Evolutionary conservation across 30 jellyfish, hydroid and myxozoan genomes (phyloP).

Genomic region (Turritopsis dohrnii): DNA sequence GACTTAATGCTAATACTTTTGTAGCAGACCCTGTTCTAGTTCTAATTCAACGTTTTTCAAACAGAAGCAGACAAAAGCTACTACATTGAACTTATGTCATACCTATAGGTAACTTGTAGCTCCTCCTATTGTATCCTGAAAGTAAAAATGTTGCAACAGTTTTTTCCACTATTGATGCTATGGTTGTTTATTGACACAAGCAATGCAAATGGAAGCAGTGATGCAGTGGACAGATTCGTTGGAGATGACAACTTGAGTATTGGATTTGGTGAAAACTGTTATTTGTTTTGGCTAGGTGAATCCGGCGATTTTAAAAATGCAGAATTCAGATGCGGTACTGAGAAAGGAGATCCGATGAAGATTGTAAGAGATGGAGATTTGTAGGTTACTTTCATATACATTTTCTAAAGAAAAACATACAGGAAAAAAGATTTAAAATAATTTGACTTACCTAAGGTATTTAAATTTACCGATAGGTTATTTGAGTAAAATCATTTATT

Average conservation of each 20-base stretch:
- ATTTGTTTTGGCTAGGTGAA: not conserved
- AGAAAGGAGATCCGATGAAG: constrained; percentile 15
- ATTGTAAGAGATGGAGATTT: not conserved
- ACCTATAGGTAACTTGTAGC: no score
- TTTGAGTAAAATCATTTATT: no score
- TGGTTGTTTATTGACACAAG: not conserved
- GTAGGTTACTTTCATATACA: not conserved
- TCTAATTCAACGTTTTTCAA: no score
- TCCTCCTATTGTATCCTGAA: no score
- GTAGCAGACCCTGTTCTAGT: no score
- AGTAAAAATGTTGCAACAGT: not conserved
- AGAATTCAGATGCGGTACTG: constrained; percentile 2
- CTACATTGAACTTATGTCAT: no score
- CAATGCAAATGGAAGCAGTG: not conserved
- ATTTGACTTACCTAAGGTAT: no score
- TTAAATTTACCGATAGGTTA: no score
- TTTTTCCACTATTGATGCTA: not conserved
- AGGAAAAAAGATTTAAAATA: no score
- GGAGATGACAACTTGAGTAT: not conserved
- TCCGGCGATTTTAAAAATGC: not conserved
- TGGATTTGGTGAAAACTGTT: constrained; percentile 5
- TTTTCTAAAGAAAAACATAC: no score
- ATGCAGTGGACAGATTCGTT: not conserved
- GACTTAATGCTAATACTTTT: no score
- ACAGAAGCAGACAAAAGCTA: no score